Evolutionary conservation across 2,888 invertebrate genomes (phyloP).

Genomic region (Tetranychus piercei): DNA sequence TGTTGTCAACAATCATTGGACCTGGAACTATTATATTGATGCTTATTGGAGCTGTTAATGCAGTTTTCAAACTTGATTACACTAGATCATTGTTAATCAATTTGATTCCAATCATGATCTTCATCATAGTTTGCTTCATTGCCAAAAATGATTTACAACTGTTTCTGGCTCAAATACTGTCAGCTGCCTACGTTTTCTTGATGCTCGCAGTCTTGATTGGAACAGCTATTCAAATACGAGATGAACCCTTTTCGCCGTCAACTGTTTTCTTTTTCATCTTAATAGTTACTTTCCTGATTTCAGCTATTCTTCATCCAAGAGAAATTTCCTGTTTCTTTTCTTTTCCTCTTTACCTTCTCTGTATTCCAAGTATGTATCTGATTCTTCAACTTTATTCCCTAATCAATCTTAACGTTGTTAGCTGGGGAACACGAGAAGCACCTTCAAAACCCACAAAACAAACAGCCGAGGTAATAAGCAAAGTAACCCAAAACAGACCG

Average conservation of each 20-base stretch:
- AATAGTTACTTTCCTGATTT: slow-evolving; percentile 80
- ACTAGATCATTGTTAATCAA: slow-evolving; percentile 69
- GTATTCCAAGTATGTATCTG: slow-evolving; percentile 87
- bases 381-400: slow-evolving; percentile 73
- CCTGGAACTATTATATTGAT: slow-evolving; percentile 65
- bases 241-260: slow-evolving; percentile 87
- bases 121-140: slow-evolving; percentile 47
- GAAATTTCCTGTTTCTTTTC: slow-evolving; percentile 56
- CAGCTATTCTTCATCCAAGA: slow-evolving; percentile 83
- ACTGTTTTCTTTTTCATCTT: slow-evolving; percentile 92
- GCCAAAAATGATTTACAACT: slow-evolving; percentile 47
- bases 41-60: slow-evolving; percentile 60
- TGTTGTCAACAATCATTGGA: slow-evolving; percentile 57
- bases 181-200: slow-evolving; percentile 84
- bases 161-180: slow-evolving; percentile 76
- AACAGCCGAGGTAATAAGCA: neutral
- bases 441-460: slow-evolving; percentile 30
- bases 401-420: slow-evolving; percentile 77
- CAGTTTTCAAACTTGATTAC: slow-evolving; percentile 42
- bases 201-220: slow-evolving; percentile 99
- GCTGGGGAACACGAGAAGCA: slow-evolving; percentile 81
- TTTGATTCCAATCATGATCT: slow-evolving; percentile 64
- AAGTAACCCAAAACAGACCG: neutral
- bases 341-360: slow-evolving; percentile 62
- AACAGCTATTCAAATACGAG: slow-evolving; percentile 39